phyloP scores from a whole-genome alignment of 2,113 vertebrate species.

The Callopanchax toddi region DNA sequence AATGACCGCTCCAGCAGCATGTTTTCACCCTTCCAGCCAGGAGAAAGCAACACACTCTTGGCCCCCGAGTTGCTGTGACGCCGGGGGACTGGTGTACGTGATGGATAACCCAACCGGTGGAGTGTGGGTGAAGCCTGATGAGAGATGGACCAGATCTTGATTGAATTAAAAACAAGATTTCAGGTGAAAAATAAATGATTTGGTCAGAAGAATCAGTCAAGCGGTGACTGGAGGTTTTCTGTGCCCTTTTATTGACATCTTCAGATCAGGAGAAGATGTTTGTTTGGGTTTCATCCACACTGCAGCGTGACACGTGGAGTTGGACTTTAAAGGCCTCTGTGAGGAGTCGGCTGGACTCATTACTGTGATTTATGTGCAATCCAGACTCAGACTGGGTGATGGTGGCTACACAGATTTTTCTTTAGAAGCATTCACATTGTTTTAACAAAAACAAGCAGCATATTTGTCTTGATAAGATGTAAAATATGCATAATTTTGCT shows the following conservation, averaged over 20 bases:
- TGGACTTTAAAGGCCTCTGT: not conserved
- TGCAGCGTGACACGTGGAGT: not conserved
- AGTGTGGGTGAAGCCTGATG: slow-evolving; percentile 75
- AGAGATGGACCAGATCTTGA: slow-evolving; percentile 67
- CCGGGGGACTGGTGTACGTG: slow-evolving; percentile 73
- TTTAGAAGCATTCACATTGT: too few relatives aligned
- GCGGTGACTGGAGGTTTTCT: not conserved
- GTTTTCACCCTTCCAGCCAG: not conserved
- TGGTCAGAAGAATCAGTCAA: not conserved
- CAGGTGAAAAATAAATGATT: not conserved
- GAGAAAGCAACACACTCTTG: slow-evolving; percentile 26
- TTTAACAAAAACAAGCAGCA: too few relatives aligned
- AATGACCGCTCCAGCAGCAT: slow-evolving; percentile 1
- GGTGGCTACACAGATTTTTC: too few relatives aligned
- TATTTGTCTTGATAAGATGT: too few relatives aligned
- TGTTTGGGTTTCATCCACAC: not conserved
- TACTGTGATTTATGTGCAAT: slow-evolving; percentile 12
- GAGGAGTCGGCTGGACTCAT: slow-evolving; percentile 11
- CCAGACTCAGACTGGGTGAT: too few relatives aligned
- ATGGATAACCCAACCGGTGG: slow-evolving; percentile 79
- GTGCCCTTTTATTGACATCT: not conserved
- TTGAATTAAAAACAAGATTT: not conserved
- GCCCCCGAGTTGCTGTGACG: slow-evolving; percentile 45
- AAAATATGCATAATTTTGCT: too few relatives aligned
- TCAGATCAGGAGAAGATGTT: slow-evolving; percentile 3